Evolutionary conservation across 2,113 vertebrate genomes (phyloP), one percentile per base, ranked within the genome.

Genomic region (Atherinomorus stipes): DNA sequence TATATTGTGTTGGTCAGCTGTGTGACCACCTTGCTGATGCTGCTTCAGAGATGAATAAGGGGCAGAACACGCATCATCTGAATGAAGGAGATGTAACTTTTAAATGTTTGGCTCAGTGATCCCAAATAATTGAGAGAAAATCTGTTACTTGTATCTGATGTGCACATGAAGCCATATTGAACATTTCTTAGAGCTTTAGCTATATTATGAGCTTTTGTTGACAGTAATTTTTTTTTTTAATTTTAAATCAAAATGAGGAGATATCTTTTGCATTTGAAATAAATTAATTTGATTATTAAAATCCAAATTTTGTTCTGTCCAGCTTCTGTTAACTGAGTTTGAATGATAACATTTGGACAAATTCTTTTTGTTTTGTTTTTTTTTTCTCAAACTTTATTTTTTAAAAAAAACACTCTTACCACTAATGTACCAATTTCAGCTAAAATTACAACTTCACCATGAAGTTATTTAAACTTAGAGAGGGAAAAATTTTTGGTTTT

Each of bases 141-240:
- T 51, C 23, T 59, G 25, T 40, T 19, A 38, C 42, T 57, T 62
- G 52, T 67, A 67, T 78, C 62, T 53, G 0, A 45, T 8, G 5
- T 78, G 69, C 62, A 82, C 74, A 76, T 78, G 28, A 59, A 87
- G 81, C 76, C 80, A 88, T 81, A 72, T 10, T 58, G n/a, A 82
- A 72, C 25, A 58, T 49, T 61, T 65, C 79, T 60, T 74, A 62
- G 8, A 59, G 12, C 21, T 59, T 7, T 7, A 59, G 54, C 26
- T 71, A 15, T 2, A 38, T 52, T 15, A 64, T 68, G 19, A 64
- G 60, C 26, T 52, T 57, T 57, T 25, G 76, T 37, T 53, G 11
- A 66, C 60, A 60, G 42, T 73, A 40, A 40, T 62, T 83, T 72
- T 62, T 45, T n/a, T 71, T 76, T 89, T 16, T 77, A 4, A 56